Percentiles rank a stretch among this genome's conserved stretches.
phyloP scores from a whole-genome alignment of 2,888 invertebrate species.

The Entomobrya multifasciata region DNA sequence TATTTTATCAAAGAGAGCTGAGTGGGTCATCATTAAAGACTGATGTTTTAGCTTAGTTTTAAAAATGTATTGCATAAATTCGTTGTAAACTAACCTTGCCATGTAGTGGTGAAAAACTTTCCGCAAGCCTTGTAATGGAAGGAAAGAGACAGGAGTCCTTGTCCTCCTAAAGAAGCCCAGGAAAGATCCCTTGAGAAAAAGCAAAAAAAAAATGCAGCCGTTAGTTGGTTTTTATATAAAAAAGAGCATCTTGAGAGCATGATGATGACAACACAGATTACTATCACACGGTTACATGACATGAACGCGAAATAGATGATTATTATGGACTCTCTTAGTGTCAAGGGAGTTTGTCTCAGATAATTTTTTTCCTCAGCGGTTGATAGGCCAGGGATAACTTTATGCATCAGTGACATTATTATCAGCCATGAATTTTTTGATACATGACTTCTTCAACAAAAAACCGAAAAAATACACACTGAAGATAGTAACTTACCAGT shows the following conservation, averaged over 20 bases:
- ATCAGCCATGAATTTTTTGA: constrained; percentile 30
- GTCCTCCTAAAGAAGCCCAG: neutral
- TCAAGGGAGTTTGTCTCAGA: constrained; percentile 62
- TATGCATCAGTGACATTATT: constrained; percentile 68
- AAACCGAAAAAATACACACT: too few relatives aligned
- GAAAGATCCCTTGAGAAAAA: constrained; percentile 26
- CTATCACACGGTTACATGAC: neutral
- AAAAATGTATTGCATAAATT: neutral
- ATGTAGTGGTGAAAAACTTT: constrained; percentile 6
- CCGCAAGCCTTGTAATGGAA: neutral
- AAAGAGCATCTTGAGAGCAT: constrained; percentile 6
- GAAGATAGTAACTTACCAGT: too few relatives aligned
- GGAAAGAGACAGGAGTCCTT: neutral
- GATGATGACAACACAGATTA: constrained; percentile 64
- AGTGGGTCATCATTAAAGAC: constrained; percentile 72
- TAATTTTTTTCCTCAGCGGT: constrained; percentile 60
- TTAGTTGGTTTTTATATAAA: constrained; percentile 15
- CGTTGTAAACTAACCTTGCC: constrained; percentile 19
- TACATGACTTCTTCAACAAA: constrained; percentile 4
- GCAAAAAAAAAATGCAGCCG: neutral
- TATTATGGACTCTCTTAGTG: constrained; percentile 56
- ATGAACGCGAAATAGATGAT: constrained; percentile 23
- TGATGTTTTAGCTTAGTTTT: neutral
- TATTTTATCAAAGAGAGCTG: constrained; percentile 75
- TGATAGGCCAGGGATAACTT: constrained; percentile 73